Conservation (phyloP, 1,140 invertebrate genomes). For the Drosophila quadrilineata region DNA sequence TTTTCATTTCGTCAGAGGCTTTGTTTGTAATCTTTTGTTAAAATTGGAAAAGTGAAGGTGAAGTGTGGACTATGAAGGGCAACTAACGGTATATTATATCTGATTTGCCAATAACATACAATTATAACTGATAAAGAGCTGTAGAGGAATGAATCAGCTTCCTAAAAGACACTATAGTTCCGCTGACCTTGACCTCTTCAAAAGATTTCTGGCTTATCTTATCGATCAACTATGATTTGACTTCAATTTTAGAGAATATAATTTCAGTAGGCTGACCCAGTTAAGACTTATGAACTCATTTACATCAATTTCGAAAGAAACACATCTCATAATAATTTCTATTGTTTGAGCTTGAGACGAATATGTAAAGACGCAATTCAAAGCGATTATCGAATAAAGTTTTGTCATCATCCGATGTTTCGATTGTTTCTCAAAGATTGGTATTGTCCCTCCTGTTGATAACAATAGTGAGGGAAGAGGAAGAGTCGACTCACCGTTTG, state of each 20-base stretch:
- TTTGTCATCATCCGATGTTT: background rate
- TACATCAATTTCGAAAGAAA: no score
- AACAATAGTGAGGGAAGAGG: no score
- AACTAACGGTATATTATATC: no score
- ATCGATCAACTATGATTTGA: background rate
- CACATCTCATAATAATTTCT: background rate
- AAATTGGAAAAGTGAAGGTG: constrained; percentile 10
- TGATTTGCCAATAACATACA: no score
- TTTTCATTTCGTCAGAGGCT: constrained; percentile 16
- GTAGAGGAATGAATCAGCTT: no score
- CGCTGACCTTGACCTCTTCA: constrained; percentile 23
- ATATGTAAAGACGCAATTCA: constrained; percentile 7
- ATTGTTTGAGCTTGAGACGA: constrained; percentile 14
- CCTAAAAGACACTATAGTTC: constrained; percentile 4
- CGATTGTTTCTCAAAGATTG: constrained; percentile 1
- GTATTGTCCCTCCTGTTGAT: constrained; percentile 9
- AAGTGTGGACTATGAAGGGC: background rate
- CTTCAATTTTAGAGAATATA: background rate
- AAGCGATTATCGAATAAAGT: constrained; percentile 3
- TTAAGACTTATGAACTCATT: no score
- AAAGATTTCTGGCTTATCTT: constrained; percentile 5
- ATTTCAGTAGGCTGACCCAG: no score
- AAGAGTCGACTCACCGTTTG: constrained; percentile 83
- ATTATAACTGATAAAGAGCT: no score
- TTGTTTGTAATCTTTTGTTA: constrained; percentile 1